Percentiles rank a stretch among this genome's conserved stretches.
phyloP scores from a whole-genome alignment of 1,140 invertebrate genomes.

The Drosophila orosa region DNA sequence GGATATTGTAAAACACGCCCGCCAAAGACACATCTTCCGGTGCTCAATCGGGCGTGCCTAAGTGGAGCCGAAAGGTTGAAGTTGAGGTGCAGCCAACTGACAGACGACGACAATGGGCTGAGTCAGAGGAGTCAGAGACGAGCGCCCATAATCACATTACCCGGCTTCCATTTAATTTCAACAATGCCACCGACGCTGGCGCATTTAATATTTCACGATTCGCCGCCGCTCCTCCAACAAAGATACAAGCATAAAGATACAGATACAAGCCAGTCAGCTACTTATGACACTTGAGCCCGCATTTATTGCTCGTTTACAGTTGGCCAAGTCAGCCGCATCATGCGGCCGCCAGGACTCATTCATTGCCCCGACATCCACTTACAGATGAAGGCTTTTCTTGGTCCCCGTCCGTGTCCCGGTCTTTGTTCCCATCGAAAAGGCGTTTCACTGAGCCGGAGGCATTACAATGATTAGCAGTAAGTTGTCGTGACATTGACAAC shows the following conservation, averaged over 20 bases:
- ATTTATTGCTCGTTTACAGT: conserved; percentile 76
- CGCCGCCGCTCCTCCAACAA: conserved; percentile 46
- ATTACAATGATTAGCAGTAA: conserved; percentile 59
- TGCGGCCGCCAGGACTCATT: conserved; percentile 59
- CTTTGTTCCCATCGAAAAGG: conserved; percentile 44
- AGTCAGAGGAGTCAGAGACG: conserved; percentile 31
- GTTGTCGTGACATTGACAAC: conserved; percentile 69
- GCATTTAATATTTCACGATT: conserved; percentile 79
- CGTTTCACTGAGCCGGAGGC: conserved; percentile 9
- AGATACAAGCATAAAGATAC: conserved; percentile 51
- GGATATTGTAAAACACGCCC: conserved; percentile 58
- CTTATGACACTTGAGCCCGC: conserved; percentile 65
- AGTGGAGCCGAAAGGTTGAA: conserved; percentile 67
- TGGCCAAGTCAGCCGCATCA: conserved; percentile 71
- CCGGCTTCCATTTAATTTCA: conserved; percentile 74
- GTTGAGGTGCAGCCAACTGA: conserved; percentile 60
- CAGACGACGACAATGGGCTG: conserved; percentile 48
- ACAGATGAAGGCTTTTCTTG: conserved; percentile 37
- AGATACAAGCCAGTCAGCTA: conserved; percentile 56
- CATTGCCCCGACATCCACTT: conserved; percentile 60
- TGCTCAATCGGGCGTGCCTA: conserved; percentile 74
- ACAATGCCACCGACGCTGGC: conserved; percentile 52
- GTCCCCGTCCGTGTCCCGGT: conserved; percentile 5
- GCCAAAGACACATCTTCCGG: conserved; percentile 50
- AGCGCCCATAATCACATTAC: conserved; percentile 72